Conservation (phyloP, 2,888 invertebrate genomes). For the Xestia ashworthii region DNA sequence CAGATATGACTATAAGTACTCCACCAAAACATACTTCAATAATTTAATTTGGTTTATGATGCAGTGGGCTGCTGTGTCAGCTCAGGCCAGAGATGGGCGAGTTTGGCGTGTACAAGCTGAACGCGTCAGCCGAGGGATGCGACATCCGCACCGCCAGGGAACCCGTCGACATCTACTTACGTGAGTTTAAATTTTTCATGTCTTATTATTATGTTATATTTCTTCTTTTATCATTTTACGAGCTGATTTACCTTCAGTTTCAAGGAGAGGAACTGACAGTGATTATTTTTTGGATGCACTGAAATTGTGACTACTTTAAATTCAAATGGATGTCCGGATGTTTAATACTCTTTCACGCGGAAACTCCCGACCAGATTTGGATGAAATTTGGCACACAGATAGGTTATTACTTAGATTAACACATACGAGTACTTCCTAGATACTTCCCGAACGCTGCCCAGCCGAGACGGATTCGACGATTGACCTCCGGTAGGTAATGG, state of each 20-base stretch:
- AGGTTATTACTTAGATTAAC: too few relatives aligned
- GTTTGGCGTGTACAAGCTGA: constrained; percentile 93
- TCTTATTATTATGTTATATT: neutral
- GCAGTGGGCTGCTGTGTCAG: constrained; percentile 91
- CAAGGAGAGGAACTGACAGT: neutral
- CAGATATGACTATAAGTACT: neutral
- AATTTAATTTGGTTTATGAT: constrained; percentile 33
- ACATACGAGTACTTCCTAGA: too few relatives aligned
- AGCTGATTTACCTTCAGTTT: neutral
- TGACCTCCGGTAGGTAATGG: neutral
- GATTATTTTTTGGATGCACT: neutral
- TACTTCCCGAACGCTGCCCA: too few relatives aligned
- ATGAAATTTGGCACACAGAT: too few relatives aligned
- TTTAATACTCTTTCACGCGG: too few relatives aligned
- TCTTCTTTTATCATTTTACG: neutral
- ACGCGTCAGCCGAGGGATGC: constrained; percentile 89
- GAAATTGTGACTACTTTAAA: neutral
- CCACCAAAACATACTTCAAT: neutral
- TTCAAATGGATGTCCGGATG: too few relatives aligned
- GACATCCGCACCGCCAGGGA: constrained; percentile 89
- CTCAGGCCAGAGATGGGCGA: constrained; percentile 91
- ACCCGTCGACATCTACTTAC: constrained; percentile 93
- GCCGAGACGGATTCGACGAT: too few relatives aligned
- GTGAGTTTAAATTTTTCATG: constrained; percentile 85
- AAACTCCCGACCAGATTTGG: too few relatives aligned